Evolutionary conservation across 2,888 invertebrate genomes (phyloP), one percentile per base, ranked within the genome.

Genomic region (Sminthurides aquaticus): DNA sequence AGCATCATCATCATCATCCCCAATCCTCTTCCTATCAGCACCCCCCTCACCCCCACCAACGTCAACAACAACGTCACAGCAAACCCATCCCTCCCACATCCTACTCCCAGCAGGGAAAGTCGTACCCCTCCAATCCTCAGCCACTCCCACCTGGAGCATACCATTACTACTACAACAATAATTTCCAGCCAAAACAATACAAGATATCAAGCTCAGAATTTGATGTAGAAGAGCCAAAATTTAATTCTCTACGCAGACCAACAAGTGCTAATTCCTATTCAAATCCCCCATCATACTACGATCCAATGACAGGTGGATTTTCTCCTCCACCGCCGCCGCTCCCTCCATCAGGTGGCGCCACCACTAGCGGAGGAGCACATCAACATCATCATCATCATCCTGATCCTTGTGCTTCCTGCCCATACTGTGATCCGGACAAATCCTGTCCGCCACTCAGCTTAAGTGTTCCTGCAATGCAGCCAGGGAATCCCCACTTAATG

Each of bases 171-270:
- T 57, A 54, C 18, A 34, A 26, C 24, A 57, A 57, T 18, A 29
- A 49, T 18, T 49, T n/a, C 18, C 57, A 56, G n/a, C 49, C 54
- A 5, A 61, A 61, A 49, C 60, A 66, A 29, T 66, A 67, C 22
- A 71, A 71, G 67, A 64, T 71, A 2, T 69, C 71, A 5, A 69
- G 70, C 57, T 65, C 68, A 1, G 73, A 73, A 57, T 73, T 73
- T 57, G 69, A 73, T 57, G 65, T 73, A 22, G 73, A 73, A 52
- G 71, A 69, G n/a, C 73, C 73, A n/a, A 70, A 70, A 61, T 73
- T 73, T 57, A 70, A 73, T 66, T 70, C 70, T n/a, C 62, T 73
- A 2, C 28, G 73, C 59, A 56, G 70, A 64, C 71, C 73, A n/a
- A 64, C 65, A 2, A 64, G 67, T 34, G 57, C 60, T 8, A 22